Conservation (phyloP, 2,888 invertebrate genomes). For the Bruchidius siliquastri region DNA sequence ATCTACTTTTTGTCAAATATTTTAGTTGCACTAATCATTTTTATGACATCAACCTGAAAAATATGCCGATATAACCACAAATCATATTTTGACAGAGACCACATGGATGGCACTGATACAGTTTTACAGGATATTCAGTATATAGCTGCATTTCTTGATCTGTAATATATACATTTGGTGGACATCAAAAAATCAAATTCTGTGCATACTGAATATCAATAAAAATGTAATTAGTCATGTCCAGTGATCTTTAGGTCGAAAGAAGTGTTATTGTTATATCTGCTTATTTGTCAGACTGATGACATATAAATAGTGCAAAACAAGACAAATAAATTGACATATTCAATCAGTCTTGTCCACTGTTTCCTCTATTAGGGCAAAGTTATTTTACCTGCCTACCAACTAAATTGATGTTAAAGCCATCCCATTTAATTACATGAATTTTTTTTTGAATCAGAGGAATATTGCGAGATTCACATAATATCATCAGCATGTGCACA, state of each 20-base stretch:
- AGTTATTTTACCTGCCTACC: too few relatives aligned
- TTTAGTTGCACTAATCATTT: neutral
- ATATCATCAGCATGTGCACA: too few relatives aligned
- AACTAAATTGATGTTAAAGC: too few relatives aligned
- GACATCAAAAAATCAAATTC: neutral
- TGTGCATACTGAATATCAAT: neutral
- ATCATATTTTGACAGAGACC: neutral
- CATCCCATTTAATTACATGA: too few relatives aligned
- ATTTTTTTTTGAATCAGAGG: too few relatives aligned
- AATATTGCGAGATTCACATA: too few relatives aligned
- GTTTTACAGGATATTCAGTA: neutral
- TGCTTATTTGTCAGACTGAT: neutral
- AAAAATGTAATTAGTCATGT: neutral
- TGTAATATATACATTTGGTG: neutral
- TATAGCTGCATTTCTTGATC: too few relatives aligned
- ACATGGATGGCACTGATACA: neutral
- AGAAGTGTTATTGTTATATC: neutral
- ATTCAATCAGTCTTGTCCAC: neutral
- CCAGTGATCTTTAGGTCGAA: neutral
- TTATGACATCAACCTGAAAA: neutral
- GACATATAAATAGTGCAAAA: neutral
- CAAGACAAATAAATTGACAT: too few relatives aligned
- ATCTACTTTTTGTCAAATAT: neutral
- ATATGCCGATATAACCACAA: neutral
- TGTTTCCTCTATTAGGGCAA: too few relatives aligned